A percentile compares a stretch with the other conserved stretches of the same genome.
phyloP scores from a whole-genome alignment of 2,113 vertebrate genomes.

The Rhabdomys dilectus region DNA sequence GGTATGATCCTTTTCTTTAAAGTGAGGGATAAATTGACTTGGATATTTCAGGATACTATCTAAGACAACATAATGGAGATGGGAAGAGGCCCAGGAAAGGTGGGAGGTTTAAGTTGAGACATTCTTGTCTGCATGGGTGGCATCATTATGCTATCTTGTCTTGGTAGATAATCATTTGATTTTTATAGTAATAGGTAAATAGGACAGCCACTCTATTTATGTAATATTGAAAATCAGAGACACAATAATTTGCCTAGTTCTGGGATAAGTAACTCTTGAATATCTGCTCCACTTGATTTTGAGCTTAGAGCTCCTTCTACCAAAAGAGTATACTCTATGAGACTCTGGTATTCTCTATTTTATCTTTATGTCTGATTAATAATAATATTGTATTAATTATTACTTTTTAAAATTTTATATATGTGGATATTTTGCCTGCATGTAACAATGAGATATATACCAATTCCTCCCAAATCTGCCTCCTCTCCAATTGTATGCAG shows the following conservation, averaged over 20 bases:
- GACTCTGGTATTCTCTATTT: background rate
- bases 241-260: background rate
- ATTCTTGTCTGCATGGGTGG: background rate
- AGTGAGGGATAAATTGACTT: background rate
- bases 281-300: background rate
- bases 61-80: background rate
- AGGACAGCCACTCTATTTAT: background rate
- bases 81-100: background rate
- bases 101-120: background rate
- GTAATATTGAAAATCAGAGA: background rate
- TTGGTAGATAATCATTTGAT: background rate
- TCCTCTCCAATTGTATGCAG: background rate
- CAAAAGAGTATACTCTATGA: fast-evolving
- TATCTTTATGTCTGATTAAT: background rate
- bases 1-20: background rate
- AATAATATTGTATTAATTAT: too few relatives aligned
- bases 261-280: background rate
- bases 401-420: background rate
- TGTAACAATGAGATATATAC: too few relatives aligned
- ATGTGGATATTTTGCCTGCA: background rate
- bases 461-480: background rate
- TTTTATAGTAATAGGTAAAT: background rate
- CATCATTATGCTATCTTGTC: background rate
- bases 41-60: background rate
- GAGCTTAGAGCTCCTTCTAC: background rate